Evolutionary conservation across 2,113 vertebrate genomes (phyloP).

Genomic region (Syngnathus floridae): DNA sequence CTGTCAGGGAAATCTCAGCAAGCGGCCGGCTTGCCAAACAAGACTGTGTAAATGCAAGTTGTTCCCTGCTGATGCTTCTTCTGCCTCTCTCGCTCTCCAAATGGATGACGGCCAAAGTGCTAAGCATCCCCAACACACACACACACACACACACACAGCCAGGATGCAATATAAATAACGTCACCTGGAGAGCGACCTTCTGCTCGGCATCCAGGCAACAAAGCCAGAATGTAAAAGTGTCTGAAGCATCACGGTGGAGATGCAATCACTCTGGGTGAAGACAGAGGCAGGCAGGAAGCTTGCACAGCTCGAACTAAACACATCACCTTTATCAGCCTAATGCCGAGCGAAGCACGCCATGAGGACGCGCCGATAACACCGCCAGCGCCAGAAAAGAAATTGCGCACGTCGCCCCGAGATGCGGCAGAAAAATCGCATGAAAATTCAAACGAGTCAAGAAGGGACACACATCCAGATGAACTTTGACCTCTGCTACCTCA

Average conservation of each 20-base stretch:
- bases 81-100: constrained; percentile 9
- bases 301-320: neutral
- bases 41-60: constrained; percentile 17
- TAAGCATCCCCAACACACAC: constrained; percentile 12
- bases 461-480: neutral
- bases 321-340: constrained; percentile 7
- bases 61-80: constrained; percentile 32
- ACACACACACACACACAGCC: neutral
- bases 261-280: constrained; percentile 3
- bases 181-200: constrained; percentile 24
- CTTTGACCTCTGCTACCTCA: neutral
- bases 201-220: constrained; percentile 7
- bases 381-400: neutral
- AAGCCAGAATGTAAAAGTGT: constrained; percentile 24
- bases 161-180: constrained; percentile 23
- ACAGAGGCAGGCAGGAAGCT: neutral
- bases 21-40: constrained; percentile 18
- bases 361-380: constrained; percentile 15
- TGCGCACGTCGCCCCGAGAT: neutral
- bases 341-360: constrained; percentile 17
- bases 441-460: neutral
- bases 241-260: neutral
- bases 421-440: constrained; percentile 1
- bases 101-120: constrained; percentile 31
- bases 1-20: constrained; percentile 15